Evolutionary conservation across 2,113 vertebrate genomes (phyloP).

Genomic region (Toxostoma redivivum): DNA sequence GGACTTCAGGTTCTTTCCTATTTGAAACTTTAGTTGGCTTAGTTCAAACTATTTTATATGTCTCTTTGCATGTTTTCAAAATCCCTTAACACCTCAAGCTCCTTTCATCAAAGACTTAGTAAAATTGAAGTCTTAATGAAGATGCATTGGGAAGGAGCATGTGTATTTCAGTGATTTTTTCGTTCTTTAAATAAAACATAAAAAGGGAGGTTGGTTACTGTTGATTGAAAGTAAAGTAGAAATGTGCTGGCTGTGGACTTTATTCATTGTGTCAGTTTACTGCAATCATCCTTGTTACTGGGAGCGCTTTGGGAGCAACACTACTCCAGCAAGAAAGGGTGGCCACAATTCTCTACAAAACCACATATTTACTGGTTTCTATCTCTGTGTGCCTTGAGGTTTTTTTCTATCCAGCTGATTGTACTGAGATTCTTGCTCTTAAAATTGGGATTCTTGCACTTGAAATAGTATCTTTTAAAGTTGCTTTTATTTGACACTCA

Average conservation of each 20-base stretch:
- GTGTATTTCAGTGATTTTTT: not conserved
- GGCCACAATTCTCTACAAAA: not conserved
- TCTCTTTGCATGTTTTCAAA: slow-evolving; percentile 11
- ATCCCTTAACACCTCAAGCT: not conserved
- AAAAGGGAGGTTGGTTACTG: not conserved
- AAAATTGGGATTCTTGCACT: not conserved
- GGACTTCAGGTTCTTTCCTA: slow-evolving; percentile 24
- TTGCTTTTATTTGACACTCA: not conserved
- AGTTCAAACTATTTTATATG: not conserved
- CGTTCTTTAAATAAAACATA: not conserved
- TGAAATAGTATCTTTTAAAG: not conserved
- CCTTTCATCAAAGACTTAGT: not conserved
- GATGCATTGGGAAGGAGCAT: not conserved
- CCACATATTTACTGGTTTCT: not conserved
- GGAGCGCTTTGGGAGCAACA: not conserved
- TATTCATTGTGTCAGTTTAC: not conserved
- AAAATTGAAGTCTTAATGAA: slow-evolving; percentile 49
- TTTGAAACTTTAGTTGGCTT: not conserved
- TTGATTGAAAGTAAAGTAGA: not conserved
- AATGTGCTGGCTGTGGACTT: not conserved
- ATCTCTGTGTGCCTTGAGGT: not conserved
- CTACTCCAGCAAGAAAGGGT: not conserved
- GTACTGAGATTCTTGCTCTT: not conserved
- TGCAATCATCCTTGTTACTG: not conserved
- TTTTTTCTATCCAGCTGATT: not conserved